These are phyloP conservation scores for Otolemur garnettii DNA, from an alignment of 2,113 vertebrate species.

Conservation along the genomic window DNA sequence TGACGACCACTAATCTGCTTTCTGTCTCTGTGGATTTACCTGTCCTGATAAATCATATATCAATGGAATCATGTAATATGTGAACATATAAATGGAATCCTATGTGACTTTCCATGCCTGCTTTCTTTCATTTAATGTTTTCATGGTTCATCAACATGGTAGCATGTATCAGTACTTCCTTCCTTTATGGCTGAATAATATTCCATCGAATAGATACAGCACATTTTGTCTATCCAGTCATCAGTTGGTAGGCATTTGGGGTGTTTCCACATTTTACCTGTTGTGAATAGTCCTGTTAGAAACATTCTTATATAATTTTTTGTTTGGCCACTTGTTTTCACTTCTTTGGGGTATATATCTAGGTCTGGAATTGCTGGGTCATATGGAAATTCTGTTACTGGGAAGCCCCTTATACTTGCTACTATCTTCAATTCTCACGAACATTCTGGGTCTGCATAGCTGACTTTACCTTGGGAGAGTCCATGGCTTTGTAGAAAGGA, in stretches of 20 bases:
- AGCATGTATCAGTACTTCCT: neutral
- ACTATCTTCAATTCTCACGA: neutral
- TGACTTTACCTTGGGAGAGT: neutral
- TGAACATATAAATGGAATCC: neutral
- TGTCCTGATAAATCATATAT: neutral
- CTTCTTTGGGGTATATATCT: neutral
- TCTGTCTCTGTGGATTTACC: neutral
- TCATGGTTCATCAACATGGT: neutral
- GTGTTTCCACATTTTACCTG: neutral
- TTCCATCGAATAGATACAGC: neutral
- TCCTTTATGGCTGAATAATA: neutral
- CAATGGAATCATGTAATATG: neutral
- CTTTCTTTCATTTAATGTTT: neutral
- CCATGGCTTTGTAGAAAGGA: neutral
- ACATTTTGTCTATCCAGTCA: neutral
- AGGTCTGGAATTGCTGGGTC: neutral
- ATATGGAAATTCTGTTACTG: neutral
- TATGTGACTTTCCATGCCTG: neutral
- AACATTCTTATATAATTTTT: neutral
- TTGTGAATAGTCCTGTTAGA: neutral
- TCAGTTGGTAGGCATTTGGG: neutral
- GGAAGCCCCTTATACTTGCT: neutral
- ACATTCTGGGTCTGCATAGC: neutral
- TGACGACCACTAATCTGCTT: neutral
- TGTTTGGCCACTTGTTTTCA: conserved; percentile 23